Percentiles rank a stretch among this genome's conserved stretches.
These are phyloP conservation scores for Hyphantria cunea DNA, from an alignment of 1,140 invertebrate genomes.

Conservation along the genomic window DNA sequence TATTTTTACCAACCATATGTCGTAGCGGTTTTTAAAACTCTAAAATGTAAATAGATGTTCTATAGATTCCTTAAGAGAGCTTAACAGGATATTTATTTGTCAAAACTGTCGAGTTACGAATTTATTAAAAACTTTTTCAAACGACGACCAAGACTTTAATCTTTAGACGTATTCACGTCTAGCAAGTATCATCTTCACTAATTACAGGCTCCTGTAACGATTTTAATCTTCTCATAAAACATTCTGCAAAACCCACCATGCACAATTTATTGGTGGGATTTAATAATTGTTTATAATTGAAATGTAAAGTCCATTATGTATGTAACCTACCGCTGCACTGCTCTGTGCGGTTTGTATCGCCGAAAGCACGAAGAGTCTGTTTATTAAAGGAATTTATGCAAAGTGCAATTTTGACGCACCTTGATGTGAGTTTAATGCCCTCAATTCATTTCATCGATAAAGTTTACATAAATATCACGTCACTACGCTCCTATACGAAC, in stretches of 20 bases:
- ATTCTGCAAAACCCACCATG: constrained; percentile 29
- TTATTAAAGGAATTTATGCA: constrained; percentile 19
- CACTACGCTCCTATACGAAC: too few species aligned
- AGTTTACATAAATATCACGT: too few species aligned
- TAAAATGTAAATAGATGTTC: too few species aligned
- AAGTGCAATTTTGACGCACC: constrained; percentile 24
- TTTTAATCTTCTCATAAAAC: constrained; percentile 38
- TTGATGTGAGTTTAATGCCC: constrained; percentile 12
- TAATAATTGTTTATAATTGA: constrained; percentile 41
- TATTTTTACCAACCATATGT: too few species aligned
- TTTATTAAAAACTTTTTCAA: too few species aligned
- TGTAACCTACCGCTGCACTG: constrained; percentile 20
- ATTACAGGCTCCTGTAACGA: constrained; percentile 35
- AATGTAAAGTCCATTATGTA: constrained; percentile 31
- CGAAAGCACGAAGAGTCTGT: constrained; percentile 30
- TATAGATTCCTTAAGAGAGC: too few species aligned
- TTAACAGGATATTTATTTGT: too few species aligned
- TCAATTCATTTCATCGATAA: constrained; percentile 5
- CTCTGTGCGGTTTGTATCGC: constrained; percentile 24
- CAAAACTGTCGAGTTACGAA: too few species aligned
- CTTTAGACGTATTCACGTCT: constrained; percentile 6
- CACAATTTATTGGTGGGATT: constrained; percentile 41
- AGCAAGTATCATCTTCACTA: constrained; percentile 21
- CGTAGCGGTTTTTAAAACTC: too few species aligned
- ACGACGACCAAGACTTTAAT: too few species aligned